phyloP scores from a whole-genome alignment of 2,888 invertebrate genomes.

The Heliconius charithonia region DNA sequence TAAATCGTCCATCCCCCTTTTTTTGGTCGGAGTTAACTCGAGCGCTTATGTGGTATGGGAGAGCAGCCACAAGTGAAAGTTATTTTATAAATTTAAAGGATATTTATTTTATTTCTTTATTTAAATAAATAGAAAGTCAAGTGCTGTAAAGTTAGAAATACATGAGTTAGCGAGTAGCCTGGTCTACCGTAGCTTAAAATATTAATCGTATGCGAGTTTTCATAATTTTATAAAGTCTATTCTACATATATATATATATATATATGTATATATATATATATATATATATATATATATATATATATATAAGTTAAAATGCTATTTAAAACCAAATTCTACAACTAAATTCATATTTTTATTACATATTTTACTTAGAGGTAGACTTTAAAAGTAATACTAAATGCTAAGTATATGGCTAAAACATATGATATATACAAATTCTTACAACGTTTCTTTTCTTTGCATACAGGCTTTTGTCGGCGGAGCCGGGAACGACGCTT shows the following conservation, averaged over 20 bases:
- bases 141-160: not conserved
- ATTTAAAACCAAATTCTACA: not conserved
- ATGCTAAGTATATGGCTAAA: too few species aligned
- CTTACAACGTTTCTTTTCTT: too few species aligned
- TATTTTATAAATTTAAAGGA: not conserved
- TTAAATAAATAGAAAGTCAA: not conserved
- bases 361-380: not conserved
- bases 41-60: too few species aligned
- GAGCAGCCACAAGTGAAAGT: too few species aligned
- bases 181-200: not conserved
- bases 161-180: not conserved
- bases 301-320: not conserved
- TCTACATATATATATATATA: not conserved
- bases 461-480: too few species aligned
- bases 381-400: not conserved
- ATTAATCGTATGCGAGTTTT: not conserved
- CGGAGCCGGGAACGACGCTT: too few species aligned
- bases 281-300: too few species aligned
- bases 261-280: too few species aligned
- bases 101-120: not conserved
- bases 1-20: too few species aligned
- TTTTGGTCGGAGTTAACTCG: too few species aligned
- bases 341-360: not conserved
- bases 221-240: not conserved
- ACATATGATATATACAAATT: too few species aligned